Evolutionary conservation across 2,888 invertebrate genomes (phyloP).

Genomic region (Drosophila anomalata): DNA sequence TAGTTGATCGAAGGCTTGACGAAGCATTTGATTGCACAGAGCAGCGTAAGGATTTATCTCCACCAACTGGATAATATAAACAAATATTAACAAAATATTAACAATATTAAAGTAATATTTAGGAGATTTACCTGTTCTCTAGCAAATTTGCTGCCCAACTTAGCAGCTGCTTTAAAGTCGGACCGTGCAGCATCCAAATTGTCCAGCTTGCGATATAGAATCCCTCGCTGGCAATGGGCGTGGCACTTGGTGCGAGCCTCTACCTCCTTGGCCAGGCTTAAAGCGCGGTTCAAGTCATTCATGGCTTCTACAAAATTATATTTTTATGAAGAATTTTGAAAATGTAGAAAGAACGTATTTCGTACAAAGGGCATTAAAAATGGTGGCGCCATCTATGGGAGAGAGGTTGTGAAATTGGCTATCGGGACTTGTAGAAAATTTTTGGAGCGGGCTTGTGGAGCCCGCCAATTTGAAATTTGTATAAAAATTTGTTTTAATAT

Average conservation of each 20-base stretch:
- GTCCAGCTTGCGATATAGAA: slow-evolving; percentile 89
- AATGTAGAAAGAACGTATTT: too few relatives aligned
- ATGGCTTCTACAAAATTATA: slow-evolving; percentile 87
- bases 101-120: too few relatives aligned
- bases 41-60: slow-evolving; percentile 97
- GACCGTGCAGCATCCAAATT: slow-evolving; percentile 88
- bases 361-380: too few relatives aligned
- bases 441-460: too few relatives aligned
- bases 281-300: slow-evolving; percentile 89
- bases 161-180: slow-evolving; percentile 92
- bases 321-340: too few relatives aligned
- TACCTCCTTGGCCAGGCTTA: slow-evolving; percentile 86
- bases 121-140: slow-evolving; percentile 87
- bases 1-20: slow-evolving; percentile 88
- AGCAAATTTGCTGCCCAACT: slow-evolving; percentile 94
- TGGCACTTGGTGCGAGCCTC: slow-evolving; percentile 88
- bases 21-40: slow-evolving; percentile 96
- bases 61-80: slow-evolving; percentile 86
- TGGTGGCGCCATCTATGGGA: too few relatives aligned
- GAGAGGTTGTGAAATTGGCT: too few relatives aligned
- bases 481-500: too few relatives aligned
- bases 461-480: too few relatives aligned
- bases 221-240: slow-evolving; percentile 93
- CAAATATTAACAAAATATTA: background rate
- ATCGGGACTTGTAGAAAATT: too few relatives aligned